Conservation (phyloP, 2,113 vertebrate species). For the Ornithorhynchus anatinus region DNA sequence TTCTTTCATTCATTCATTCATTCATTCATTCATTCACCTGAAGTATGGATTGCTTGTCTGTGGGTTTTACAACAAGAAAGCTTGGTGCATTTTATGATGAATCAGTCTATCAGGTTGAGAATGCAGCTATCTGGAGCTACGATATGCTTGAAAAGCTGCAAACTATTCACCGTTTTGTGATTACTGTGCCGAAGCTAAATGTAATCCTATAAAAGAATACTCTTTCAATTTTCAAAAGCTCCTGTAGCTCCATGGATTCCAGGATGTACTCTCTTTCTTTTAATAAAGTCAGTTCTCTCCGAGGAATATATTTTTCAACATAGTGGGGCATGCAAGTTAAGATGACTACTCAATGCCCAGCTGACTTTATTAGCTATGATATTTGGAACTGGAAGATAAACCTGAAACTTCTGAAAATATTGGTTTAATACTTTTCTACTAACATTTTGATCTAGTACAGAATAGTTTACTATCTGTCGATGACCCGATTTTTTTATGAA, state of each 20-base stretch:
- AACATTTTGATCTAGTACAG: slow-evolving; percentile 56
- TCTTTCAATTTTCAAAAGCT: neutral
- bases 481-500: slow-evolving; percentile 59
- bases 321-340: slow-evolving; percentile 36
- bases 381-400: slow-evolving; percentile 50
- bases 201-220: slow-evolving; percentile 27
- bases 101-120: slow-evolving; percentile 22
- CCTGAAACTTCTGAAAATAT: slow-evolving; percentile 59
- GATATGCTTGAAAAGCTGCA: slow-evolving; percentile 13
- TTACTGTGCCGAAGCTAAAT: slow-evolving; percentile 33
- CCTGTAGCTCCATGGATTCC: neutral
- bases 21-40: slow-evolving; percentile 22
- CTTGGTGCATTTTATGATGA: slow-evolving; percentile 33
- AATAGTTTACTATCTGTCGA: slow-evolving; percentile 65
- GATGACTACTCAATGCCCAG: slow-evolving; percentile 43
- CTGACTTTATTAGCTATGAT: slow-evolving; percentile 51
- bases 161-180: slow-evolving; percentile 20
- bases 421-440: slow-evolving; percentile 58
- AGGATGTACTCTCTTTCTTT: neutral
- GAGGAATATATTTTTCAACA: slow-evolving; percentile 47
- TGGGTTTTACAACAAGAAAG: slow-evolving; percentile 17
- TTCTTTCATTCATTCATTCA: neutral
- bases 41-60: neutral
- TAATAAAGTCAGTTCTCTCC: too few species aligned
- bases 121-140: slow-evolving; percentile 30